Base-by-base conservation (phyloP, 2,888 invertebrate species). In the Mystacides longicornis region DNA sequence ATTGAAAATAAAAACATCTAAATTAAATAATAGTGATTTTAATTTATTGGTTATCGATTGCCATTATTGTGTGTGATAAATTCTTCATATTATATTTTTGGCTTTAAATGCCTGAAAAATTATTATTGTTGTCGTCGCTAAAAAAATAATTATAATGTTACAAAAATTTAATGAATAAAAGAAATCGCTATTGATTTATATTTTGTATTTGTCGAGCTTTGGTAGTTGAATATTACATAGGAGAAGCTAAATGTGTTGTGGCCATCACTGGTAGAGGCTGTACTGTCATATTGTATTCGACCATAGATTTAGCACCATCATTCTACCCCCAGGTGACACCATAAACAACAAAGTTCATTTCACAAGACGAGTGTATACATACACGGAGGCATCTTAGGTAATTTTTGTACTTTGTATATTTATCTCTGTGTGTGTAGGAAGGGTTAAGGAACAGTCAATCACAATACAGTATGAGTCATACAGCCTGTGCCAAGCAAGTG, bases 11-110 rank as follows among this genome's bases (percentile, higher is more conserved):
- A 55, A 55, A 45, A 58, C 48, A 52, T 47, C 47, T 49, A 51
- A 54, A 56, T 53, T 51, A 56, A 58, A 50, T 55, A 60, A 59
- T 61, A 61, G 61, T 61, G 61, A 57, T 59, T 37, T 14, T 37
- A 53, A 51, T 54, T 47, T 47, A 55, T 57, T 51, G 61, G 61
- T 59, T 61, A 59, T 59, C 57, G 49, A 61, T 57, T 59, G 59
- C 61, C 61, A 61, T 61, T 61, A 59, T 59, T 57, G 61, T 61
- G 61, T 61, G 61, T 61, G 61, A 61, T 61, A 61, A 61, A 61
- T 61, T 58, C 59, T 61, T 59, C 45, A 49, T 61, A n/a, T n/a
- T n/a, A 61, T 61, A 61, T 61, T 61, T 61, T 61, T 61, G 61
- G 61, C 61, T 61, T 61, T 45, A 61, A 59, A 57, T 42, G 61